These are phyloP conservation scores for Cavia aperea DNA, from an alignment of 2,113 vertebrate genomes.

Conservation along the genomic window DNA sequence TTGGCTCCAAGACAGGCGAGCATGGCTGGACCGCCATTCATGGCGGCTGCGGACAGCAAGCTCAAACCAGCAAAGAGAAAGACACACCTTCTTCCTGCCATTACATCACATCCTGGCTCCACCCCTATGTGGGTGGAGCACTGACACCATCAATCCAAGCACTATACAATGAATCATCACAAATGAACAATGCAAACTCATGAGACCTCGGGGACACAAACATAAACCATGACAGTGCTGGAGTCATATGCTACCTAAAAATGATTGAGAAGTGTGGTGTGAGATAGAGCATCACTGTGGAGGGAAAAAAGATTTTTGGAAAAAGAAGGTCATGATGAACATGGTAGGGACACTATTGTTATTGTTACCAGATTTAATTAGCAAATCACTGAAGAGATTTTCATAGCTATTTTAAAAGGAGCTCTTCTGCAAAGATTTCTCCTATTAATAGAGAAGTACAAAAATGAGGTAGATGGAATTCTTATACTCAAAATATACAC, in stretches of 20 bases:
- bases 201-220: too few relatives aligned
- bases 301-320: neutral
- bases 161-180: too few relatives aligned
- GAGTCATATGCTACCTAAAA: neutral
- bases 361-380: neutral
- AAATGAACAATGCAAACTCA: too few relatives aligned
- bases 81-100: too few relatives aligned
- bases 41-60: too few relatives aligned
- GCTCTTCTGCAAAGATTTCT: neutral
- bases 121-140: too few relatives aligned
- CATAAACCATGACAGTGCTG: neutral
- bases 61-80: too few relatives aligned
- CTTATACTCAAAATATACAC: neutral
- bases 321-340: neutral
- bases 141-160: too few relatives aligned
- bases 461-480: neutral
- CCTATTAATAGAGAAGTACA: neutral
- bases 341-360: neutral
- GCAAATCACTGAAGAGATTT: neutral
- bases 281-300: neutral
- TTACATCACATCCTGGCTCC: too few relatives aligned
- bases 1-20: too few relatives aligned
- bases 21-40: too few relatives aligned
- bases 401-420: constrained; percentile 5
- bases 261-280: neutral